Conservation (phyloP, 2,797 vertebrate genomes). For the Mus spretus region DNA sequence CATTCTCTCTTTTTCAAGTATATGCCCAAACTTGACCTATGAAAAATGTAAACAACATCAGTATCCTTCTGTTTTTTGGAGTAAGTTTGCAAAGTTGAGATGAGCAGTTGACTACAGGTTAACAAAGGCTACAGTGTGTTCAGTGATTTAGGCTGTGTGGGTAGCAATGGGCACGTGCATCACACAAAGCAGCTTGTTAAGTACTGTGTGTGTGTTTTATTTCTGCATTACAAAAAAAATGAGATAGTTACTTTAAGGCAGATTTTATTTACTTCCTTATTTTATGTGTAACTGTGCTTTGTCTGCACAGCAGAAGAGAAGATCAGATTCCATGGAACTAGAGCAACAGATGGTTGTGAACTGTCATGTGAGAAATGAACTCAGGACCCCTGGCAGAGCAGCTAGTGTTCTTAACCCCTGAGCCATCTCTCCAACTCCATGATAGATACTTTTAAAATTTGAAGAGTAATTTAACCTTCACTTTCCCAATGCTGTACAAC, state of each 20-base stretch:
- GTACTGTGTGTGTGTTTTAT: not conserved
- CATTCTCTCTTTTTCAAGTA: constrained; percentile 24
- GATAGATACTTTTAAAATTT: not conserved
- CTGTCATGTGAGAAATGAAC: not conserved
- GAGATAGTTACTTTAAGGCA: not conserved
- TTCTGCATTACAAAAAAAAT: constrained; percentile 39
- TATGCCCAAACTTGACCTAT: not conserved
- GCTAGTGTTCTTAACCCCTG: not conserved
- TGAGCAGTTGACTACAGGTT: constrained; percentile 14
- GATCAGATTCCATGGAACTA: not conserved
- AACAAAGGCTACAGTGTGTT: not conserved
- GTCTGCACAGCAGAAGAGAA: not conserved
- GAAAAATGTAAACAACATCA: constrained; percentile 18
- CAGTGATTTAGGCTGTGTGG: not conserved
- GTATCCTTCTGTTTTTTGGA: constrained; percentile 34
- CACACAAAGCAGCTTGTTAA: not conserved
- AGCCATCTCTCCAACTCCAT: not conserved
- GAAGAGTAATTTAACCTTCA: constrained; percentile 44
- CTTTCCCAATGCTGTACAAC: not conserved
- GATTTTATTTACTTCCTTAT: not conserved
- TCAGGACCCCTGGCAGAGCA: not conserved
- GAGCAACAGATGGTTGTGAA: not conserved
- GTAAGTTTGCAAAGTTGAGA: constrained; percentile 34
- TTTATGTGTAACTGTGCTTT: not conserved
- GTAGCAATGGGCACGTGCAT: not conserved